phyloP scores from a whole-genome alignment of 2,113 vertebrate species.

The Tonatia bakeri region DNA sequence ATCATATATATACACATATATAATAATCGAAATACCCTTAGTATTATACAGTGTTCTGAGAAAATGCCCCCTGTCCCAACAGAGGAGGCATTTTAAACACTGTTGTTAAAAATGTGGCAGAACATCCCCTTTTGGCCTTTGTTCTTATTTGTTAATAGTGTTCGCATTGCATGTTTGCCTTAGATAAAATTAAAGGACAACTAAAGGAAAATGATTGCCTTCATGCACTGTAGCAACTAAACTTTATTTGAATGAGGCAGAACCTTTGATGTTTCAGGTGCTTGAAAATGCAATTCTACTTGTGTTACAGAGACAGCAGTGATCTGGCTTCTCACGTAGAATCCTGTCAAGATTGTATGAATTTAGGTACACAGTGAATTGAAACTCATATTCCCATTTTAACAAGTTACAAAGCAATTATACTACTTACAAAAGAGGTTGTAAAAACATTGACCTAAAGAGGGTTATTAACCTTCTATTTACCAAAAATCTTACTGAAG shows the following conservation, averaged over 20 bases:
- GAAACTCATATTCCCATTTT: not conserved
- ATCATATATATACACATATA: not conserved
- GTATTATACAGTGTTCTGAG: not conserved
- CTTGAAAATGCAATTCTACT: not conserved
- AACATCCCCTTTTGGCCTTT: not conserved
- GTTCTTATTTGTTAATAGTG: not conserved
- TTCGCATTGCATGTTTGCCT: not conserved
- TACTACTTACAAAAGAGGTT: not conserved
- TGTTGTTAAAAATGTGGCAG: not conserved
- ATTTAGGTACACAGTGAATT: not conserved
- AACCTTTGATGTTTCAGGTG: not conserved
- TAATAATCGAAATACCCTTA: not conserved
- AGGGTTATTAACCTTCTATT: not conserved
- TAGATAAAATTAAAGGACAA: not conserved
- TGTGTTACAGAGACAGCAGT: not conserved
- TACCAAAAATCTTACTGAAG: not conserved
- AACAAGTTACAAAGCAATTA: conserved; percentile 1
- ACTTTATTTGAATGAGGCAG: not conserved
- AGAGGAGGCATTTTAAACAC: not conserved
- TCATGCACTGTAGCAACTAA: not conserved
- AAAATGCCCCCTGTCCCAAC: not conserved
- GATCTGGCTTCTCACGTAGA: not conserved
- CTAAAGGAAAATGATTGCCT: not conserved
- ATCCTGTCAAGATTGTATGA: not conserved
- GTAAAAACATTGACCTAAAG: conserved; percentile 3